Conservation (phyloP, 37 sponge, comb jelly and placozoan species). For the Agelas oroides region DNA sequence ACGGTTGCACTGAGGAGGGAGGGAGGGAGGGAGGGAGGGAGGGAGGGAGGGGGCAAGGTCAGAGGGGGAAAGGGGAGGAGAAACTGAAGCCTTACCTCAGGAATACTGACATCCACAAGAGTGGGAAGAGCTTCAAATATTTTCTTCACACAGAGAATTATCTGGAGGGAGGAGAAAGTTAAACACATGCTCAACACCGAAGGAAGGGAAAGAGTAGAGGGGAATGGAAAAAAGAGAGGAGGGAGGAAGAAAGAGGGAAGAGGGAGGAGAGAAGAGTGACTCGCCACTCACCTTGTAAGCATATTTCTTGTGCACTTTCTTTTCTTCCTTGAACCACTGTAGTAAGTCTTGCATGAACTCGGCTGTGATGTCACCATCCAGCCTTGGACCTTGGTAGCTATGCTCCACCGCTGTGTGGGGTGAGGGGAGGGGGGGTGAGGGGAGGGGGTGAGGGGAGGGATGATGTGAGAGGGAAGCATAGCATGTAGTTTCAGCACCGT, state of each 20-base stretch:
- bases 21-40: neutral
- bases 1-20: constrained; percentile 61
- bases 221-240: no score
- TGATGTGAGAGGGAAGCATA: neutral
- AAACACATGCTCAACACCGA: neutral
- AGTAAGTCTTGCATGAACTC: constrained; percentile 93
- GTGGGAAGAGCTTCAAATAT: constrained; percentile 63
- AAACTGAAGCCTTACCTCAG: constrained; percentile 53
- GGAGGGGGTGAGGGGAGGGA: neutral
- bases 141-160: constrained; percentile 74
- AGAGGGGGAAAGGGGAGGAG: neutral
- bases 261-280: no score
- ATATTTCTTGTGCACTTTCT: constrained; percentile 92
- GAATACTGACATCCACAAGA: constrained; percentile 84
- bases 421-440: neutral
- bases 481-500: no score
- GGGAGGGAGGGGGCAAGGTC: neutral
- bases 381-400: constrained; percentile 85
- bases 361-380: constrained; percentile 82
- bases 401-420: constrained; percentile 79
- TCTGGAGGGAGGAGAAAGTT: constrained; percentile 34
- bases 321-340: constrained; percentile 81
- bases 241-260: no score
- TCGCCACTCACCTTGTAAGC: constrained; percentile 75
- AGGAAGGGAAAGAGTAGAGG: no score